Percentiles rank a stretch among this genome's conserved stretches.
Conservation (phyloP, 2,888 invertebrate genomes). For the Mamestra brassicae region DNA sequence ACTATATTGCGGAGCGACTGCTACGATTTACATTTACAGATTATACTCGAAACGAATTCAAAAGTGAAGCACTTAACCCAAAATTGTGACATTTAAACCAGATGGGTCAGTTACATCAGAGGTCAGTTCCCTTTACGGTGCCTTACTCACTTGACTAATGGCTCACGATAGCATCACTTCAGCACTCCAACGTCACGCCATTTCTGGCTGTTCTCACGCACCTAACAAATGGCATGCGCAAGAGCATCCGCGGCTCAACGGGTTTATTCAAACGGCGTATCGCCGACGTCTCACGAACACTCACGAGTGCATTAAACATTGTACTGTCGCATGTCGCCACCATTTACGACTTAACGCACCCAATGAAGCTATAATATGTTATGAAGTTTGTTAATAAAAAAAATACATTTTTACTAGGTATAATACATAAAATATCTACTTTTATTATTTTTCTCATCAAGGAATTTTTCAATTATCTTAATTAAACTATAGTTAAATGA, state of each 20-base stretch:
- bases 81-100: conserved; percentile 25
- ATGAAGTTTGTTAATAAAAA: conserved; percentile 44
- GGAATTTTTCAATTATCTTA: not conserved
- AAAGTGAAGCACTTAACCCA: conserved; percentile 13
- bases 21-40: not conserved
- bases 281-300: conserved; percentile 50
- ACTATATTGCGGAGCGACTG: not conserved
- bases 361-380: conserved; percentile 35
- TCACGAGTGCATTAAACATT: conserved; percentile 63
- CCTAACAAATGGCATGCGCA: conserved; percentile 61
- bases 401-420: conserved; percentile 41
- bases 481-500: conserved; percentile 1
- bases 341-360: conserved; percentile 46
- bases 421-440: not conserved
- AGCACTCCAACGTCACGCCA: conserved; percentile 45
- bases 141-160: conserved; percentile 51
- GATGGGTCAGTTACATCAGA: conserved; percentile 35
- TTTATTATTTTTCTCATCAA: conserved; percentile 22
- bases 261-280: conserved; percentile 64
- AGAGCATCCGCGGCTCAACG: conserved; percentile 51
- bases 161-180: conserved; percentile 50
- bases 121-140: conserved; percentile 52
- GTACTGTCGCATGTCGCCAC: conserved; percentile 58
- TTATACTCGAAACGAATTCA: conserved; percentile 8
- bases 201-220: conserved; percentile 64